phyloP scores from a whole-genome alignment of 1,140 invertebrate species.

The Zaprionus capensis region DNA sequence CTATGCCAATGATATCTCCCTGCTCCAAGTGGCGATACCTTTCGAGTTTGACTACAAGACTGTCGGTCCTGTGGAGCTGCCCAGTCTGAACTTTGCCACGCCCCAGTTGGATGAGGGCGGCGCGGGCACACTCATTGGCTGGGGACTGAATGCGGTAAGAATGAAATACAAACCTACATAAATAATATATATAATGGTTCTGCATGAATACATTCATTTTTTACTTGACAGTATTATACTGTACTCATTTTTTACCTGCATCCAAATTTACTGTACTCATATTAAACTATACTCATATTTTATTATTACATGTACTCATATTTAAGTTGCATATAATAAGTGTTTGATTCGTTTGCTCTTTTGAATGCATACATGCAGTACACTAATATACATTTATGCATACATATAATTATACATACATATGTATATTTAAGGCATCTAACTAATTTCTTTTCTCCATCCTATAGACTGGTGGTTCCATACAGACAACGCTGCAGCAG shows the following conservation, averaged over 20 bases:
- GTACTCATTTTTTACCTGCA: too few relatives aligned
- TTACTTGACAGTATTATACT: too few relatives aligned
- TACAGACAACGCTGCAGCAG: slow-evolving; percentile 76
- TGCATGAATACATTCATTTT: background rate
- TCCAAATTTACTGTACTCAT: too few relatives aligned
- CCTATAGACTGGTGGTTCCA: slow-evolving; percentile 74
- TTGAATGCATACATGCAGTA: too few relatives aligned
- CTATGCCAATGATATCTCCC: slow-evolving; percentile 77
- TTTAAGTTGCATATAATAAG: too few relatives aligned
- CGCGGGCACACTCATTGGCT: slow-evolving; percentile 68
- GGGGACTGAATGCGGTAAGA: slow-evolving; percentile 76
- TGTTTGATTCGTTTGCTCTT: too few relatives aligned
- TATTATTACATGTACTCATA: too few relatives aligned
- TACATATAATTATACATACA: too few relatives aligned
- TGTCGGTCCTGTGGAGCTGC: slow-evolving; percentile 64
- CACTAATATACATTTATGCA: too few relatives aligned
- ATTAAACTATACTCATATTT: too few relatives aligned
- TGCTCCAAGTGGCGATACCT: slow-evolving; percentile 59
- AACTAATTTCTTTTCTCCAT: background rate
- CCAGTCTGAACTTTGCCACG: slow-evolving; percentile 50
- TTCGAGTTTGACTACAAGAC: slow-evolving; percentile 61
- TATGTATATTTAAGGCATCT: too few relatives aligned
- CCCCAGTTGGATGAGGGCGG: slow-evolving; percentile 59
- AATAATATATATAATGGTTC: background rate
- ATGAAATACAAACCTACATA: background rate